phyloP scores from a whole-genome alignment of 2,888 invertebrate species.

The Platynereis dumerilii region DNA sequence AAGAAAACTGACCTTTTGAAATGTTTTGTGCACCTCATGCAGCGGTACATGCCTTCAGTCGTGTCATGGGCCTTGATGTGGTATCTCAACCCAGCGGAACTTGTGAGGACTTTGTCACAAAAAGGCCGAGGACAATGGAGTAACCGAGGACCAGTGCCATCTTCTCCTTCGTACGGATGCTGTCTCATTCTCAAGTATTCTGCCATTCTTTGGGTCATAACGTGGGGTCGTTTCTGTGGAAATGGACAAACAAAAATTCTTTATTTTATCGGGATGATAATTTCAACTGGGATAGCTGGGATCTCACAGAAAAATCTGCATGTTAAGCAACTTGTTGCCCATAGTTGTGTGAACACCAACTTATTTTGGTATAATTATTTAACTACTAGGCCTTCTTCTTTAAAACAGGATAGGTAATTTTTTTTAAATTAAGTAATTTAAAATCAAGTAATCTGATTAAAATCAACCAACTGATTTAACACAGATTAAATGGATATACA shows the following conservation, averaged over 20 bases:
- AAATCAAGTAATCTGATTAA: too few relatives aligned
- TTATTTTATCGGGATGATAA: neutral
- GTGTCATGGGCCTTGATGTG: slow-evolving; percentile 47
- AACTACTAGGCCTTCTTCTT: too few relatives aligned
- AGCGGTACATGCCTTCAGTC: slow-evolving; percentile 42
- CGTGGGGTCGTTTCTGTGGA: slow-evolving; percentile 41
- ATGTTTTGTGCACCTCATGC: slow-evolving; percentile 47
- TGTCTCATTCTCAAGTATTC: slow-evolving; percentile 49
- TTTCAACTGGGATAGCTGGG: neutral
- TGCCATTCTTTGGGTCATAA: slow-evolving; percentile 55
- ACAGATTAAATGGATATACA: too few relatives aligned
- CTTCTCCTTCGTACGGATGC: slow-evolving; percentile 3
- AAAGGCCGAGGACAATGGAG: slow-evolving; percentile 44
- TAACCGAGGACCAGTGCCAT: slow-evolving; percentile 40
- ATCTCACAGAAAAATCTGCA: too few relatives aligned
- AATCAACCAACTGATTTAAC: too few relatives aligned
- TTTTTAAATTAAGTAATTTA: too few relatives aligned
- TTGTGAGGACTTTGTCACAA: slow-evolving; percentile 52
- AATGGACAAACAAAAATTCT: neutral
- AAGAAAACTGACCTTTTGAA: slow-evolving; percentile 51
- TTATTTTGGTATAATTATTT: too few relatives aligned
- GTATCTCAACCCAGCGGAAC: slow-evolving; percentile 54
- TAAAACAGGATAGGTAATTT: too few relatives aligned
- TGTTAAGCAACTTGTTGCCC: too few relatives aligned
- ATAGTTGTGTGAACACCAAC: too few relatives aligned